Base-by-base conservation (phyloP, 2,888 invertebrate species). In the Panorpa germanica region DNA sequence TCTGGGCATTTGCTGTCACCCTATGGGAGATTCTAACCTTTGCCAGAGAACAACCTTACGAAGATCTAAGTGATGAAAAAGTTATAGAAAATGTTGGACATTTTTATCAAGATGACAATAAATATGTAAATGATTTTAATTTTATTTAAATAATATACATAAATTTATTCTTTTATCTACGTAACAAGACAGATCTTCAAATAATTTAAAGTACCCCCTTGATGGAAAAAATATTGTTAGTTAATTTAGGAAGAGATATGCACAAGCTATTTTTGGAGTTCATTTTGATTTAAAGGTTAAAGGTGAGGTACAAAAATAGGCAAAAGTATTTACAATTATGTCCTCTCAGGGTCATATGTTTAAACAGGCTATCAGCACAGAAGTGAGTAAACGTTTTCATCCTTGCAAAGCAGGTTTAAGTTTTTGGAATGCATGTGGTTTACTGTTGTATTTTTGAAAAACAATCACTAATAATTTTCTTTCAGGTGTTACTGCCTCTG, bases 1-100 rank as follows among this genome's bases (percentile, higher is more conserved):
- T 83, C 25, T 86, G 85, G 85, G 69, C 82, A 31, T 85, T 83
- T 48, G 85, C 80, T 25, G 80, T 85, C 33, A 75, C 82, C 28
- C 59, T 85, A 37, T 86, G 83, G 82, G 85, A 86, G 54, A 72
- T 86, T 40, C 58, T 86, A 47, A 80, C 77, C 21, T 76, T 76
- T 51, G 81, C 82, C 26, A 60, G 77, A 30, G 75, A 78, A 45
- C 80, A 81, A 48, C 86, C 86, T 5, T 85, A 72, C 52, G 73
- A 76, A 44, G 70, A 75, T 42, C 57, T 81, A 47, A 66, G 63
- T 36, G 83, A 86, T 57, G 74, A 77, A 45, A 72, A 74, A 49
- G 72, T 86, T 41, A 70, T 86, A 41, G 80, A 81, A 48, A 83
- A 83, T 53, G 71, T 78, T 42, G 73, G 74, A 42, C 70, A 71